phyloP scores from a whole-genome alignment of 2,888 invertebrate species.

The Drosophila borborema region DNA sequence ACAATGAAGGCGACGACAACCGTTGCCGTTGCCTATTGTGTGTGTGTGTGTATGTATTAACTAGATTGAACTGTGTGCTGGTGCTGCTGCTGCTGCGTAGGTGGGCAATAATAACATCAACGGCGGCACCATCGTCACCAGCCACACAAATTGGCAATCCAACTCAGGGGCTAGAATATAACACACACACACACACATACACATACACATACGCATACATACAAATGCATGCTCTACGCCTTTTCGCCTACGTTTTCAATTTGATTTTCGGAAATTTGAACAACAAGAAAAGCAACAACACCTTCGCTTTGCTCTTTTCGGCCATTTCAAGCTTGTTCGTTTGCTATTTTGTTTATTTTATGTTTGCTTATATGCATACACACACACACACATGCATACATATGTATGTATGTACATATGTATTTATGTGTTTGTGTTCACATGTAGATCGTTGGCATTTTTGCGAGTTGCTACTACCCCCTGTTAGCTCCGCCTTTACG shows the following conservation, averaged over 20 bases:
- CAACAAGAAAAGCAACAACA: constrained; percentile 60
- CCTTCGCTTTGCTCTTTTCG: constrained; percentile 68
- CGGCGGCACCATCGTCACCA: constrained; percentile 37
- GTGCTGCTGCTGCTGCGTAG: constrained; percentile 44
- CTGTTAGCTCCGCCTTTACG: constrained; percentile 17
- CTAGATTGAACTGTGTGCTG: constrained; percentile 43
- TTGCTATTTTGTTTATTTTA: constrained; percentile 74
- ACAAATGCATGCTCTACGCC: constrained; percentile 38
- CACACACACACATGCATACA: not conserved
- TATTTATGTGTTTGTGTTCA: constrained; percentile 1
- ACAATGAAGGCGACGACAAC: constrained; percentile 37
- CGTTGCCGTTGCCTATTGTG: constrained; percentile 24
- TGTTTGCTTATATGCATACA: constrained; percentile 50
- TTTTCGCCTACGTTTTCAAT: constrained; percentile 77
- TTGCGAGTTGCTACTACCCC: constrained; percentile 42
- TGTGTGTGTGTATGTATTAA: constrained; percentile 26
- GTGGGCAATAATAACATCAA: constrained; percentile 42
- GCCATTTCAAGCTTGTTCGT: constrained; percentile 66
- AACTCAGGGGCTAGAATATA: constrained; percentile 45
- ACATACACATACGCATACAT: constrained; percentile 1
- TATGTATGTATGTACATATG: not conserved
- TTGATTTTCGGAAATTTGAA: constrained; percentile 71
- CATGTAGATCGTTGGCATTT: constrained; percentile 52
- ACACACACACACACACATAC: not conserved
- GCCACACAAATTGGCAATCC: constrained; percentile 68